These are phyloP conservation scores for Larimichthys crocea DNA, from an alignment of 2,113 vertebrate genomes.

Conservation along the genomic window DNA sequence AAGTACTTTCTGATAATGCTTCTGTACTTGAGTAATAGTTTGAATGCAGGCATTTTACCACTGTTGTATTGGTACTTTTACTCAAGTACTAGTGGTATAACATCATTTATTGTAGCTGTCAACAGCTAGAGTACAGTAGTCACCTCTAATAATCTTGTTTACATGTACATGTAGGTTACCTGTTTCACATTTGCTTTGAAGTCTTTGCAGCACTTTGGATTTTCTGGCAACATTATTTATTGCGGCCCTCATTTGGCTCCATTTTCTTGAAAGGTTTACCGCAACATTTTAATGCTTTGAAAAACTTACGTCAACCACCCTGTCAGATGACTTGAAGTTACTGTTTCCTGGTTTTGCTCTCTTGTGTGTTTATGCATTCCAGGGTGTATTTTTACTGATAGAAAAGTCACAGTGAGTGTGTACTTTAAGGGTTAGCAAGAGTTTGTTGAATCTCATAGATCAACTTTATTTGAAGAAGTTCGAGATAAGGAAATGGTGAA, in stretches of 20 bases:
- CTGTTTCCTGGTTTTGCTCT: constrained; percentile 6
- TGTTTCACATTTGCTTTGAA: not conserved
- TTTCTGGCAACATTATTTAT: constrained; percentile 8
- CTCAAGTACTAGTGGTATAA: not conserved
- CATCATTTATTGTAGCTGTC: no score
- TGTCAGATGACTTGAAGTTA: constrained; percentile 1
- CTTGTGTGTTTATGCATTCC: not conserved
- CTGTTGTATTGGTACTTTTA: no score
- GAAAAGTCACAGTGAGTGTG: not conserved
- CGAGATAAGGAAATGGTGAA: not conserved
- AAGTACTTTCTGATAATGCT: no score
- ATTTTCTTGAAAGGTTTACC: not conserved
- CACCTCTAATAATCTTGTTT: no score
- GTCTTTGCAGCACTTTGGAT: not conserved
- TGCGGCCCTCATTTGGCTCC: not conserved
- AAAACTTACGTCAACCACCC: not conserved
- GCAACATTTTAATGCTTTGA: rapidly evolving
- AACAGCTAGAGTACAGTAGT: no score
- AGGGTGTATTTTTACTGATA: not conserved
- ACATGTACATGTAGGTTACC: not conserved
- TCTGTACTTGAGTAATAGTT: no score
- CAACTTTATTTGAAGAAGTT: not conserved
- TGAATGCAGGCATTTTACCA: no score
- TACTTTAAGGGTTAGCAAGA: not conserved
- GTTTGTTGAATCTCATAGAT: not conserved